Evolutionary conservation across 2,113 vertebrate genomes (phyloP).

Genomic region (Peromyscus maniculatus): DNA sequence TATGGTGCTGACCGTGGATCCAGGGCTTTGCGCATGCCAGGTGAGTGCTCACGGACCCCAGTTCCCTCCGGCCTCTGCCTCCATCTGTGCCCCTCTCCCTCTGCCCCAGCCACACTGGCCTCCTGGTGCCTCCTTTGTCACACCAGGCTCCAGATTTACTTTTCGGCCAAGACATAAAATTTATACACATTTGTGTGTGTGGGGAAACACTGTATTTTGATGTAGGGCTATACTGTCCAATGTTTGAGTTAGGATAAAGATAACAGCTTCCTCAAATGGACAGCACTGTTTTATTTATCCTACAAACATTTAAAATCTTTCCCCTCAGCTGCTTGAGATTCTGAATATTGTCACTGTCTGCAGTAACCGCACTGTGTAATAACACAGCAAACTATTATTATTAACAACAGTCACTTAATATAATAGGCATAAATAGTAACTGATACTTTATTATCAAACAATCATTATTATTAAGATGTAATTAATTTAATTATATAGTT

Average conservation of each 20-base stretch:
- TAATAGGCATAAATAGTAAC: neutral
- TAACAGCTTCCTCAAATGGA: too few relatives aligned
- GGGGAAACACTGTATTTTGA: neutral
- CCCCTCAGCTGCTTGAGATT: neutral
- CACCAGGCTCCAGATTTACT: neutral
- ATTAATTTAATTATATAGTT: neutral
- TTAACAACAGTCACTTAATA: neutral
- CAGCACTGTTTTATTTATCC: neutral
- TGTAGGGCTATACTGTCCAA: neutral
- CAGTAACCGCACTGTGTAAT: neutral
- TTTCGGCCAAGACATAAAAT: neutral
- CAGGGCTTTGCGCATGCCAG: neutral
- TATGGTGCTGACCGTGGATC: neutral
- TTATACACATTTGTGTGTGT: neutral
- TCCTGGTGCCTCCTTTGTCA: neutral
- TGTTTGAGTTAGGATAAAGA: neutral
- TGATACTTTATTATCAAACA: neutral
- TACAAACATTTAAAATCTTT: neutral
- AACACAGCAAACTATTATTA: neutral
- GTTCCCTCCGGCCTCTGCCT: neutral
- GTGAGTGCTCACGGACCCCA: neutral
- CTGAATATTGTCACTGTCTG: neutral
- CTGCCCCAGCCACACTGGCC: neutral
- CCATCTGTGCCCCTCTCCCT: neutral
- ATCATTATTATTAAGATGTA: neutral